Evolutionary conservation across 2,888 invertebrate species (phyloP).

Genomic region (Tenthredo livida): DNA sequence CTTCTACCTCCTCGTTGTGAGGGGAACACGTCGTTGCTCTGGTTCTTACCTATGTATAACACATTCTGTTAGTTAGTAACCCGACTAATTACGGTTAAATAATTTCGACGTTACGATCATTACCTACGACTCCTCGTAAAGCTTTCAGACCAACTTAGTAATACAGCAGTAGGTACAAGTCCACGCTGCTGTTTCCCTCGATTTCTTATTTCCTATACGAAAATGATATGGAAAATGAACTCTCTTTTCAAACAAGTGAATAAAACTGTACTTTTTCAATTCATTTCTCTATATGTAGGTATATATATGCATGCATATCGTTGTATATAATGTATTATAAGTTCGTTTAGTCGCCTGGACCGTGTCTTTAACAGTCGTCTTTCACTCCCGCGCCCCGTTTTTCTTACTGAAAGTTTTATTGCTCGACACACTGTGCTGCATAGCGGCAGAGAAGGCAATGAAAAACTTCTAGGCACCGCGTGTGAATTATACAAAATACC

Average conservation of each 20-base stretch:
- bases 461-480: slow-evolving; percentile 27
- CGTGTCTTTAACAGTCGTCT: slow-evolving; percentile 13
- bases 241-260: background rate
- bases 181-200: background rate
- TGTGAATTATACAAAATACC: slow-evolving; percentile 42
- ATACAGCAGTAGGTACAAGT: background rate
- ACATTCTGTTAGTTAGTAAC: background rate
- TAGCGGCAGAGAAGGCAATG: background rate
- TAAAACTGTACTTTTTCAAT: background rate
- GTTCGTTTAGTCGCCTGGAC: slow-evolving; percentile 8
- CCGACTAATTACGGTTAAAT: slow-evolving; percentile 27
- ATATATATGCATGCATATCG: background rate
- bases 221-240: background rate
- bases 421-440: background rate
- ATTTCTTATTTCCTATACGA: background rate
- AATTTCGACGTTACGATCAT: slow-evolving; percentile 37
- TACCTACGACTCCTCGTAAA: slow-evolving; percentile 29
- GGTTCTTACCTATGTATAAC: background rate
- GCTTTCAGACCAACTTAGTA: background rate
- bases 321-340: background rate
- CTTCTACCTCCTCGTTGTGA: background rate
- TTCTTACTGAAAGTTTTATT: slow-evolving; percentile 25
- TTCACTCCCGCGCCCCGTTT: background rate
- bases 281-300: background rate
- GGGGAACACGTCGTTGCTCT: background rate